Base-by-base conservation (phyloP, 2,888 invertebrate genomes). In the Drosophila incognita region DNA sequence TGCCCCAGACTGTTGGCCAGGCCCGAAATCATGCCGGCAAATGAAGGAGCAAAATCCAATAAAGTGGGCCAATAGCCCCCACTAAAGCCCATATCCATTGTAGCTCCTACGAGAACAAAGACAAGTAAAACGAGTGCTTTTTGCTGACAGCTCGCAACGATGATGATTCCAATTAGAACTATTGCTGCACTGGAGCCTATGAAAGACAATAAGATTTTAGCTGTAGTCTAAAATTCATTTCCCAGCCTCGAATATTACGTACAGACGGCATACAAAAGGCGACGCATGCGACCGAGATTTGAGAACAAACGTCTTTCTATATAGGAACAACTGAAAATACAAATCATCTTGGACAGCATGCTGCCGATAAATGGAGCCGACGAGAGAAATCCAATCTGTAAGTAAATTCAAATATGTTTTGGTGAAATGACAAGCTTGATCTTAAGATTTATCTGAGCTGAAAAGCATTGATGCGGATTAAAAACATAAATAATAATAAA, bases 11-110 rank as follows among this genome's bases (percentile, higher is more conserved):
- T 92, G 68, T 94, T 94, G 38, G 93, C 91, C n/a, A 94, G 79
- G 1, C 94, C 94, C 3, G 93, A 93, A 13, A 94, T 79, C 4
- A 94, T 83, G 1, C 94, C 94, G 2, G 94, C 92, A 82, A 91
- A 93, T 3, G 93, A 91, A 2, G 94, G 94, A 2, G 94, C 94
- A 61, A 94, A 83, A 72, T 94, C 94, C 27, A 94, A 88, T 46
- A 93, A 89, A 67, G 93, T 93, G 11, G 93, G 91, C 89, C 93
- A 92, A 78, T 94, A 94, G 2, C 93, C 93, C 10, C 93, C 94
- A 27, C 93, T 91, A 69, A 93, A 93, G 24, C 91, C 92, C 36
- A 93, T 71, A 68, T 93, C 94, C 4, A 91, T 83, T 18, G 91
- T 80, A 4, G 89, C 88, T 36, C 93, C 93, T 63, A 93, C 74